Evolutionary conservation across 1,140 invertebrate genomes (phyloP).

Genomic region (Drosophila rufa): DNA sequence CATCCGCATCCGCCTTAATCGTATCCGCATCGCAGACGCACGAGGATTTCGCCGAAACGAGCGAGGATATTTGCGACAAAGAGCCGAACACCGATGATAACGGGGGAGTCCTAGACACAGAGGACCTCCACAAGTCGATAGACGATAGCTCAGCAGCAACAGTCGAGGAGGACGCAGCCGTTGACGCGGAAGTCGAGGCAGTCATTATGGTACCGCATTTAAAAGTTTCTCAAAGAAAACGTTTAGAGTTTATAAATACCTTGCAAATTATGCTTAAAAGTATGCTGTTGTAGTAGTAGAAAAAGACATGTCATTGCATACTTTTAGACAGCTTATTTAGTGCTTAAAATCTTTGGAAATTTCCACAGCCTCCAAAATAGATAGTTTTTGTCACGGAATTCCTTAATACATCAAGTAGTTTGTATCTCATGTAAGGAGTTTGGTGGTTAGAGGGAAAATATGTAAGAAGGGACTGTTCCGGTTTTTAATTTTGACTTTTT

Average conservation of each 20-base stretch:
- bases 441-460: background rate
- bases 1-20: conserved; percentile 6
- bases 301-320: background rate
- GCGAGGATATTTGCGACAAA: conserved; percentile 32
- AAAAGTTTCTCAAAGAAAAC: conserved; percentile 4
- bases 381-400: background rate
- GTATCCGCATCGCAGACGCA: conserved; percentile 41
- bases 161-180: conserved; percentile 61
- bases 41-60: conserved; percentile 54
- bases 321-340: background rate
- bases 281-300: background rate
- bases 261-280: background rate
- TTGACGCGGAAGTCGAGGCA: conserved; percentile 77
- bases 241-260: background rate
- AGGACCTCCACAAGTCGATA: conserved; percentile 16
- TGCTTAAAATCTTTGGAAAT: background rate
- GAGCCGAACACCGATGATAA: conserved; percentile 43
- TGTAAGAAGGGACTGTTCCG: background rate
- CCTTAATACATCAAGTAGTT: background rate
- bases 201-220: conserved; percentile 75
- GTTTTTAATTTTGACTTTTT: no score
- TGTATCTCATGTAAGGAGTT: background rate
- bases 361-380: background rate
- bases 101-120: conserved; percentile 22
- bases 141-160: conserved; percentile 29